Evolutionary conservation across 2,888 invertebrate genomes (phyloP).

Genomic region (Oligia latruncula): DNA sequence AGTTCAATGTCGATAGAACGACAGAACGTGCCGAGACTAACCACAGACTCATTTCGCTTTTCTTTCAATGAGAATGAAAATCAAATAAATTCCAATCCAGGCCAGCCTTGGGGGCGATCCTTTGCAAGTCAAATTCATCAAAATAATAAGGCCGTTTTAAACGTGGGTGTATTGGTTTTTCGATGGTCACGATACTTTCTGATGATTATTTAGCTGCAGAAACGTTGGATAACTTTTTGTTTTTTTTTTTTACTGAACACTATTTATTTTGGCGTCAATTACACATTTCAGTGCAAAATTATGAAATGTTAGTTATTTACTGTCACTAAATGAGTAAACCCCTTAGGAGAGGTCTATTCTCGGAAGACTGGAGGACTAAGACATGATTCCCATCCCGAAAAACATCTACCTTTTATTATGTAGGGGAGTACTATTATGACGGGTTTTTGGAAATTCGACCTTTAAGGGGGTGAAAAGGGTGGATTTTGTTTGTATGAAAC

Average conservation of each 20-base stretch:
- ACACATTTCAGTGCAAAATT: background rate
- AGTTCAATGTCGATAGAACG: conserved; percentile 43
- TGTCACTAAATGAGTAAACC: background rate
- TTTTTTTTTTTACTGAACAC: background rate
- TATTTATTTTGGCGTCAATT: background rate
- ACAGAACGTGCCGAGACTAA: conserved; percentile 54
- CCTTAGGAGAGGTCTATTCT: background rate
- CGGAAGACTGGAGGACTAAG: background rate
- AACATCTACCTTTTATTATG: no score
- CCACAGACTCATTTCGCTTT: conserved; percentile 50
- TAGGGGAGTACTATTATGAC: no score
- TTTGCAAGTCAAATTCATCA: conserved; percentile 56
- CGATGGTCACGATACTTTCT: conserved; percentile 1
- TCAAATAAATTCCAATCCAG: conserved; percentile 61
- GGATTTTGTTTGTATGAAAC: no score
- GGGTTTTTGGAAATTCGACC: no score
- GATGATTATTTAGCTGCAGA: conserved; percentile 7
- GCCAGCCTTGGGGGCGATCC: conserved; percentile 38
- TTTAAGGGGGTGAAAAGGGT: no score
- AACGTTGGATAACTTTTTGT: background rate
- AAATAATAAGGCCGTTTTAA: conserved; percentile 49
- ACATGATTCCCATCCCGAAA: no score
- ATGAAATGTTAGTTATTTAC: background rate
- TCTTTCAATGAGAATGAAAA: conserved; percentile 51
- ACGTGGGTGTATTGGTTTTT: conserved; percentile 29